phyloP scores from a whole-genome alignment of 2,797 vertebrate species.

The Sciurus vulgaris region DNA sequence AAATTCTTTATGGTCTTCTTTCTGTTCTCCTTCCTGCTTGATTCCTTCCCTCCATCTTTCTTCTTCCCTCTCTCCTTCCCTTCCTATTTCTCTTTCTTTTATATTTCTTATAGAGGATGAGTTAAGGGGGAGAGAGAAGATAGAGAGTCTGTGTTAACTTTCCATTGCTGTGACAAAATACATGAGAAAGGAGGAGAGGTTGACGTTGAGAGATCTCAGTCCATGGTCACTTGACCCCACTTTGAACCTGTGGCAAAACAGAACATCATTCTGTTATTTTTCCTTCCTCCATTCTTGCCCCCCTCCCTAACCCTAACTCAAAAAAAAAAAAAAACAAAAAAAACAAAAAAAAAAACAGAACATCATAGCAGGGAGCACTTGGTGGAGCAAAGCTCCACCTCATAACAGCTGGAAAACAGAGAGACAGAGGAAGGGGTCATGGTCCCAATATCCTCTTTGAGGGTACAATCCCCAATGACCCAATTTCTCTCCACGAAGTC shows the following conservation, averaged over 20 bases:
- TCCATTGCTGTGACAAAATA: neutral
- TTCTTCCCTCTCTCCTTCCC: neutral
- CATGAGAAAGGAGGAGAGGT: neutral
- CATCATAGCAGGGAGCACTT: neutral
- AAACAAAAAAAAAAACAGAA: no score
- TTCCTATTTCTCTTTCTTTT: neutral
- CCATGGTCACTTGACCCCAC: neutral
- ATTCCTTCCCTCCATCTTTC: neutral
- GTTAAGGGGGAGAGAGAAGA: neutral
- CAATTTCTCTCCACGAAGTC: neutral
- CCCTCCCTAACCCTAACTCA: no score
- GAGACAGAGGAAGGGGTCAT: neutral
- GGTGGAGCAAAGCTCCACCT: neutral
- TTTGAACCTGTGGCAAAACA: neutral
- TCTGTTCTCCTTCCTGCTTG: neutral
- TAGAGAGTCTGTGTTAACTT: neutral
- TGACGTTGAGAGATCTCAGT: neutral
- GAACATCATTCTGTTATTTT: no score
- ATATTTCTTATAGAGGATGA: constrained; percentile 1
- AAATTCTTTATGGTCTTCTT: neutral
- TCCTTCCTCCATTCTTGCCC: no score
- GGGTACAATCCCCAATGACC: neutral
- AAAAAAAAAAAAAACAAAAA: no score
- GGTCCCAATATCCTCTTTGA: neutral
- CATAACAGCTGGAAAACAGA: neutral